Conservation (phyloP, 2,113 vertebrate genomes). For the Festucalex cinctus region DNA sequence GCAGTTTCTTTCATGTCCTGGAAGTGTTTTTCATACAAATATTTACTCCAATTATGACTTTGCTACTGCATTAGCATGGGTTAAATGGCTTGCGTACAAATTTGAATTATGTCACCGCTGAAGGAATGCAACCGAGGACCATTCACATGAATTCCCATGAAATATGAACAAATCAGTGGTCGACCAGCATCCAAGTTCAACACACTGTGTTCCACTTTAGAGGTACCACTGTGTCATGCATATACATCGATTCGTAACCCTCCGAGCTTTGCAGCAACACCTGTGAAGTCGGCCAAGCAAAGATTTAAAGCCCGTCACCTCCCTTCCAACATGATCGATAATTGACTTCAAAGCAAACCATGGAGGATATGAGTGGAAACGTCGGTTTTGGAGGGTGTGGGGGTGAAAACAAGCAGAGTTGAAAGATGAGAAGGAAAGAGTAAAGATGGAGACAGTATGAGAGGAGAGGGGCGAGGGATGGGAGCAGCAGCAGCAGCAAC, state of each 20-base stretch:
- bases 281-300: constrained; percentile 30
- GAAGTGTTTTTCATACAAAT: no score
- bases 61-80: no score
- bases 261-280: constrained; percentile 24
- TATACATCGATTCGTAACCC: constrained; percentile 13
- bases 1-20: no score
- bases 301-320: constrained; percentile 29
- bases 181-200: not conserved
- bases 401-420: constrained; percentile 6
- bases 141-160: not conserved
- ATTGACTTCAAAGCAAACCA: constrained; percentile 40
- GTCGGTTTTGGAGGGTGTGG: constrained; percentile 8
- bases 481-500: constrained; percentile 62
- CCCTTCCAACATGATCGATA: constrained; percentile 44
- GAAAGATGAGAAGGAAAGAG: constrained; percentile 25
- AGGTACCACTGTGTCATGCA: constrained; percentile 11
- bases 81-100: no score
- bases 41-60: no score
- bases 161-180: not conserved
- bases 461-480: constrained; percentile 39
- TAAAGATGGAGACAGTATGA: constrained; percentile 46
- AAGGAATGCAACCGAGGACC: no score
- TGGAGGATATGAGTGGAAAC: constrained; percentile 16
- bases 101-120: no score
- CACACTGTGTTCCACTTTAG: not conserved